Evolutionary conservation across 2,797 vertebrate genomes (phyloP).

Genomic region (Rhinophrynus dorsalis): DNA sequence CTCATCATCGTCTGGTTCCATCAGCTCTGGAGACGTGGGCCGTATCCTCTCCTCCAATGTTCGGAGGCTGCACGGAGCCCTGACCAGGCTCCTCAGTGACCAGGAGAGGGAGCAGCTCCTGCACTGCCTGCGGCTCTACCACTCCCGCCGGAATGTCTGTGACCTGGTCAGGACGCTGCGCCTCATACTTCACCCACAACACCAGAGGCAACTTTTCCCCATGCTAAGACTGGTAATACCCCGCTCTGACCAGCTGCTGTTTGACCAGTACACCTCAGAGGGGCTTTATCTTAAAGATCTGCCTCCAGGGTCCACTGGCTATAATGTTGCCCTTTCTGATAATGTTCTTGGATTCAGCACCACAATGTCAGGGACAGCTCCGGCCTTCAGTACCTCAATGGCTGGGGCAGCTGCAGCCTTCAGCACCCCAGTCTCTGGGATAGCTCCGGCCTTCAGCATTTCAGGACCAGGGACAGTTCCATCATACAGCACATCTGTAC

Average conservation of each 20-base stretch:
- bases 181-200: conserved; percentile 88
- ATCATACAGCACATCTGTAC: background rate
- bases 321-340: conserved; percentile 58
- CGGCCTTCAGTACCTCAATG: conserved; percentile 54
- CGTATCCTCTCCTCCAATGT: conserved; percentile 92
- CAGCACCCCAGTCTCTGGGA: conserved; percentile 47
- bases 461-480: background rate
- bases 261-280: conserved; percentile 94
- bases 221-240: conserved; percentile 93
- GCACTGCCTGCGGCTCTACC: conserved; percentile 94
- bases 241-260: conserved; percentile 94
- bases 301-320: conserved; percentile 55
- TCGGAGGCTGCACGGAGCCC: conserved; percentile 89
- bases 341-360: conserved; percentile 52
- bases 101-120: conserved; percentile 91
- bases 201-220: conserved; percentile 90
- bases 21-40: conserved; percentile 53
- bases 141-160: conserved; percentile 93
- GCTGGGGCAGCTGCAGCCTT: background rate
- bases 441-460: conserved; percentile 55
- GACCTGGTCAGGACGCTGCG: conserved; percentile 93
- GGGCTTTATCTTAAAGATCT: conserved; percentile 84
- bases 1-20: conserved; percentile 53
- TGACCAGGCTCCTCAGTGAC: conserved; percentile 88
- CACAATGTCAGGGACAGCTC: conserved; percentile 64